Evolutionary conservation across 2,797 vertebrate species (phyloP).

Genomic region (Melopsittacus undulatus): DNA sequence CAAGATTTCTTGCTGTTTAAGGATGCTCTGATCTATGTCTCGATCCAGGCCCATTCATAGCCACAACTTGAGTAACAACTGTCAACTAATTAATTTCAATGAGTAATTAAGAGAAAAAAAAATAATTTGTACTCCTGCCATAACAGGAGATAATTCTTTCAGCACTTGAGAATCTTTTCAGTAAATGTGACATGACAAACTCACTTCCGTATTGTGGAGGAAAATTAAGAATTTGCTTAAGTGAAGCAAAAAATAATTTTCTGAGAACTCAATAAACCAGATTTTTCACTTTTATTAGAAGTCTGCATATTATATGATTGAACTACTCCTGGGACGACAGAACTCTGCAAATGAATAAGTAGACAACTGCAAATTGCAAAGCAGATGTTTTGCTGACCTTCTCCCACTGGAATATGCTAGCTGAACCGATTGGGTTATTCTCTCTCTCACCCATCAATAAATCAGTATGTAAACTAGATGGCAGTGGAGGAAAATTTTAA

Average conservation of each 20-base stretch:
- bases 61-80: neutral
- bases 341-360: conserved; percentile 18
- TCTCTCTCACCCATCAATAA: conserved; percentile 14
- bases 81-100: neutral
- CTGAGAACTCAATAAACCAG: neutral
- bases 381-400: conserved; percentile 30
- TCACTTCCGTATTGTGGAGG: neutral
- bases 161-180: neutral
- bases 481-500: neutral
- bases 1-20: neutral
- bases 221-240: neutral
- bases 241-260: conserved; percentile 7
- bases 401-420: neutral
- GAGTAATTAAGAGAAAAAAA: conserved; percentile 8
- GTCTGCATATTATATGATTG: neutral
- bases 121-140: neutral
- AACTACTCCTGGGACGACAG: neutral
- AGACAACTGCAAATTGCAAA: conserved; percentile 34
- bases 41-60: neutral
- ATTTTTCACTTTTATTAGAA: conserved; percentile 9
- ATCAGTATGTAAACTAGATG: neutral
- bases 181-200: neutral
- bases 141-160: neutral
- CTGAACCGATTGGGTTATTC: neutral
- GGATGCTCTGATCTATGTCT: neutral